These are phyloP conservation scores for Hipposideros larvatus DNA, from an alignment of 2,797 vertebrate genomes.

Conservation along the genomic window DNA sequence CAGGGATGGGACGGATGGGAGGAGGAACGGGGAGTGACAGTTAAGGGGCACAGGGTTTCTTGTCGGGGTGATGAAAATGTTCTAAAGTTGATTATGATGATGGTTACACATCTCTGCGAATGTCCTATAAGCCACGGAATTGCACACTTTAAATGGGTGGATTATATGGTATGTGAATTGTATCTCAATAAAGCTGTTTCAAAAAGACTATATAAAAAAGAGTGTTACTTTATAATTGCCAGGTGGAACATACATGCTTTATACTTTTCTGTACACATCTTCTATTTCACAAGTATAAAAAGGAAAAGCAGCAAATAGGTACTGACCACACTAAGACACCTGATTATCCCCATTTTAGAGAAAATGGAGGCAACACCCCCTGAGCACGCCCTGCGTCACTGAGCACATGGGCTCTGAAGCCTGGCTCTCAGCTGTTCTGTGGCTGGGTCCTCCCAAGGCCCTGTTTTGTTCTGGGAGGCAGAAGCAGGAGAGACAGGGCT, in stretches of 20 bases:
- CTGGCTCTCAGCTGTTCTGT: fast-evolving
- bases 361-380: background rate
- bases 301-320: background rate
- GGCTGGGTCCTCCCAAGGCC: background rate
- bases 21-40: fast-evolving
- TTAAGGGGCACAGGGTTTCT: too few species aligned
- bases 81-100: background rate
- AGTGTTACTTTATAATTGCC: background rate
- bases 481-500: background rate
- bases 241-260: background rate
- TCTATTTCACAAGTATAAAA: background rate
- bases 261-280: background rate
- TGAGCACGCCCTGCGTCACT: fast-evolving
- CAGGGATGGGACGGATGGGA: background rate
- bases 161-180: background rate
- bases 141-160: background rate
- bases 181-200: background rate
- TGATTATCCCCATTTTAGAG: background rate
- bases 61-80: background rate
- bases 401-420: background rate
- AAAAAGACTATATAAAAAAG: background rate
- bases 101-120: background rate
- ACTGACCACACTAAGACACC: background rate
- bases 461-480: too few species aligned
- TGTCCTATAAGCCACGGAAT: background rate